A percentile compares a stretch with the other conserved stretches of the same genome.
These are phyloP conservation scores for Lasaia peninsularis DNA, from an alignment of 1,140 invertebrate genomes.

Conservation along the genomic window DNA sequence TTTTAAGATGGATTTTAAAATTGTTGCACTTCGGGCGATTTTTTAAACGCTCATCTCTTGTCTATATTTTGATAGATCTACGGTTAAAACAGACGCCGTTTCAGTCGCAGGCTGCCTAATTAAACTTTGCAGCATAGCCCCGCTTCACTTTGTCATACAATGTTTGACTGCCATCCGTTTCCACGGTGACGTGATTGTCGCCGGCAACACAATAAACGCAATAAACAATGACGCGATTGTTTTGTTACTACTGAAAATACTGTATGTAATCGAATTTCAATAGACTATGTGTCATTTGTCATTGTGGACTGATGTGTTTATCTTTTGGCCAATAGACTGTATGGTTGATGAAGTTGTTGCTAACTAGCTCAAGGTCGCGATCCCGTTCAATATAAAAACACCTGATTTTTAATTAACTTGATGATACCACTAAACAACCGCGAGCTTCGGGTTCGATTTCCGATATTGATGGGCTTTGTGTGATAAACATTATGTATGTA, in stretches of 20 bases:
- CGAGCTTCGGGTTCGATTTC: no score
- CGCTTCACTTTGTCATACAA: slow-evolving; percentile 20
- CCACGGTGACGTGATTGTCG: slow-evolving; percentile 23
- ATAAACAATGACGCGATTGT: slow-evolving; percentile 26
- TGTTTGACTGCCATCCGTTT: slow-evolving; percentile 21
- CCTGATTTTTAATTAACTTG: no score
- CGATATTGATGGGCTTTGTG: no score
- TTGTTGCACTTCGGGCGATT: no score
- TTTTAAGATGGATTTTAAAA: no score
- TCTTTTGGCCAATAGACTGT: no score
- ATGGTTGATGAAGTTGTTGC: no score
- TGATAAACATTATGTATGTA: no score
- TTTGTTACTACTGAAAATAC: slow-evolving; percentile 14
- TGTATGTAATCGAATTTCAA: slow-evolving; percentile 11
- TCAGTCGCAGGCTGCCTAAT: slow-evolving; percentile 23
- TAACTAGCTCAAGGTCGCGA: no score
- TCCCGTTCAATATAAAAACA: no score
- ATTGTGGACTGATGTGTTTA: not conserved
- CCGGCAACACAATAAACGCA: slow-evolving; percentile 20
- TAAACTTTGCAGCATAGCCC: slow-evolving; percentile 23
- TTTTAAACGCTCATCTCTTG: not conserved
- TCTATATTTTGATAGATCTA: not conserved
- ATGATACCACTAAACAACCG: no score
- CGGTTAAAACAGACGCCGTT: slow-evolving; percentile 6
- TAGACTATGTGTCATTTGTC: slow-evolving; percentile 12